Conservation (phyloP, 2,888 invertebrate genomes). For the Macrosoma leucophasiata region DNA sequence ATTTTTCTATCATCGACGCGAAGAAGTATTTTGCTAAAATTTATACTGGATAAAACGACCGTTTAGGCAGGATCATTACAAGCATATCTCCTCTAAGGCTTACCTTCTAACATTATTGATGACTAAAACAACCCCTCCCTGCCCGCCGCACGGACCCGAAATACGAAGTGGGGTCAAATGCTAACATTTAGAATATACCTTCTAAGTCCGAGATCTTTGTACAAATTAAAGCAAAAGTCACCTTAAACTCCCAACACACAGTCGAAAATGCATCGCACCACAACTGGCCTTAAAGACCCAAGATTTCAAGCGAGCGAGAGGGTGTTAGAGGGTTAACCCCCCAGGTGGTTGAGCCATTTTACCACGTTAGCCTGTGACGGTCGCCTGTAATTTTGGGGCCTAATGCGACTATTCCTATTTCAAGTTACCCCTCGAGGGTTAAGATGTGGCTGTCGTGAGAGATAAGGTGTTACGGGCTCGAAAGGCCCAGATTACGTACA, state of each 20-base stretch:
- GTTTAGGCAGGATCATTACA: neutral
- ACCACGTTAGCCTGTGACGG: constrained; percentile 74
- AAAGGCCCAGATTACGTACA: no score
- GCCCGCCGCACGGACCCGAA: constrained; percentile 46
- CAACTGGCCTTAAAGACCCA: constrained; percentile 32
- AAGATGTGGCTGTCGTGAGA: constrained; percentile 62
- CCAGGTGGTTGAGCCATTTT: constrained; percentile 70
- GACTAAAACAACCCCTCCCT: constrained; percentile 58
- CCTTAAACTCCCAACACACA: constrained; percentile 20
- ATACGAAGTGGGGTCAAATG: constrained; percentile 72
- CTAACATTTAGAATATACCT: constrained; percentile 46
- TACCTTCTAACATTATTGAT: constrained; percentile 72
- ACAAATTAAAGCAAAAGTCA: constrained; percentile 16
- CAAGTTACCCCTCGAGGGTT: constrained; percentile 65
- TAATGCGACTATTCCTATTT: constrained; percentile 76
- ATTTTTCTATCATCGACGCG: no score
- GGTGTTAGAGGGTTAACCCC: constrained; percentile 55
- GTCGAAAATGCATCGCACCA: constrained; percentile 22
- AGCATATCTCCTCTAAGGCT: constrained; percentile 52
- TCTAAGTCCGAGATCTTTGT: constrained; percentile 33
- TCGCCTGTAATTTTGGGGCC: constrained; percentile 73
- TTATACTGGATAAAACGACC: no score
- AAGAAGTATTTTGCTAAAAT: no score
- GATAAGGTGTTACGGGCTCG: constrained; percentile 55
- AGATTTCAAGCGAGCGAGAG: constrained; percentile 32